Percentiles rank a stretch among this genome's conserved stretches.
Evolutionary conservation across 2,888 invertebrate species (phyloP).

Genomic region (Protonemura montana): DNA sequence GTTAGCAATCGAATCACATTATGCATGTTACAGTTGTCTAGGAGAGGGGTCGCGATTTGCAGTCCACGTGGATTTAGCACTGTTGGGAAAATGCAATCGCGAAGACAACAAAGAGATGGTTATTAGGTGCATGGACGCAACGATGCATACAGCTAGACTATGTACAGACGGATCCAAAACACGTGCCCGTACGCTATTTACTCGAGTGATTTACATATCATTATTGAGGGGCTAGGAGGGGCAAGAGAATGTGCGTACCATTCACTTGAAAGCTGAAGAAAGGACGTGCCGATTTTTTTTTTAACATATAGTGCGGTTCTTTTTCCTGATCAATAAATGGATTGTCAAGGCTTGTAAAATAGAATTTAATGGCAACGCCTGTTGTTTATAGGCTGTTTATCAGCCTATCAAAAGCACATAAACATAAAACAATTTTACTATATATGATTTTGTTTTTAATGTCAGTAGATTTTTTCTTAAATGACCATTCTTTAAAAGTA

Average conservation of each 20-base stretch:
- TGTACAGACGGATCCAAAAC: slow-evolving; percentile 19
- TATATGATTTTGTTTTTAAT: no score
- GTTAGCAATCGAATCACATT: slow-evolving; percentile 13
- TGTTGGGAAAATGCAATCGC: slow-evolving; percentile 27
- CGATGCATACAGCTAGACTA: slow-evolving; percentile 32
- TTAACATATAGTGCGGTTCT: neutral
- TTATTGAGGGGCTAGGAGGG: neutral
- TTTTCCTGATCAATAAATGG: neutral
- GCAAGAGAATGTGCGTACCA: neutral
- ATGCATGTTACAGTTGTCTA: slow-evolving; percentile 28
- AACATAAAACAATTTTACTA: no score
- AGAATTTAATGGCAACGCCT: no score
- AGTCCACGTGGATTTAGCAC: neutral
- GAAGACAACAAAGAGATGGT: slow-evolving; percentile 35
- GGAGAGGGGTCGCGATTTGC: neutral
- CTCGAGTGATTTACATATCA: neutral
- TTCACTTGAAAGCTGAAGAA: neutral
- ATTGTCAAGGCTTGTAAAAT: no score
- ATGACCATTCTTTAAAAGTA: no score
- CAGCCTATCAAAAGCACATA: no score
- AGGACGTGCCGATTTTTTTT: neutral
- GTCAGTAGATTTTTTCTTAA: no score
- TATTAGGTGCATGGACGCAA: slow-evolving; percentile 34
- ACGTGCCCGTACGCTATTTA: neutral
- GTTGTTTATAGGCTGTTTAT: no score